Conservation (phyloP, 2,797 vertebrate genomes). For the Typhlichthys subterraneus region DNA sequence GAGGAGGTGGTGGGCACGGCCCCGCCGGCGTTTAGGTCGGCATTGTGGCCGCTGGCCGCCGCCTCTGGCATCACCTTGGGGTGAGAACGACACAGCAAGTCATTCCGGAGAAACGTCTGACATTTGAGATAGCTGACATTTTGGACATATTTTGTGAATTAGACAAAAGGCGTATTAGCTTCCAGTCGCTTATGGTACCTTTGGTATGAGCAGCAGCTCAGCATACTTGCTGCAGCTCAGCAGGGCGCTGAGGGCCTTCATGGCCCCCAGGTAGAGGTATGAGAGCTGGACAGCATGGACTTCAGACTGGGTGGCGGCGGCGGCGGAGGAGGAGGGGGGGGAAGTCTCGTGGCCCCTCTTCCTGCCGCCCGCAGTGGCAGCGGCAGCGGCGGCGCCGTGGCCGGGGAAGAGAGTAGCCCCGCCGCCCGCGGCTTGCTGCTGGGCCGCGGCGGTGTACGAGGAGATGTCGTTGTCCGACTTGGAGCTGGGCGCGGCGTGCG, state of each 20-base stretch:
- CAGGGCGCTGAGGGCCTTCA: conserved; percentile 94
- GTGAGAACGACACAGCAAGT: conserved; percentile 2
- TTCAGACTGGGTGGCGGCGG: conserved; percentile 79
- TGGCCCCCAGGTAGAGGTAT: conserved; percentile 94
- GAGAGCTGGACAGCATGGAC: conserved; percentile 93
- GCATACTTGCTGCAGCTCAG: conserved; percentile 98
- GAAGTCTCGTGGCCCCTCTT: conserved; percentile 84
- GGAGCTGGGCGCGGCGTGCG: conserved; percentile 73
- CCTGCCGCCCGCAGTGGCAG: conserved; percentile 77
- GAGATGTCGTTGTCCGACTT: conserved; percentile 86
- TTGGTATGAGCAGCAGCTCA: conserved; percentile 94
- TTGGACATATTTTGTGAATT: background rate
- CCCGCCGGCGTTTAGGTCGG: conserved; percentile 74
- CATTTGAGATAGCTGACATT: background rate
- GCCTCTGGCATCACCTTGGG: conserved; percentile 59
- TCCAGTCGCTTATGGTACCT: conserved; percentile 67
- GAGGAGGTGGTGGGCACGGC: conserved; percentile 75
- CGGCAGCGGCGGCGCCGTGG: conserved; percentile 60
- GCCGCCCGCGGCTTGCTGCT: conserved; percentile 60
- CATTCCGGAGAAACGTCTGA: too few relatives aligned
- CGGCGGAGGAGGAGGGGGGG: conserved; percentile 23
- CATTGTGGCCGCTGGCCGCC: conserved; percentile 90
- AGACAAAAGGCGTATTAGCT: too few relatives aligned
- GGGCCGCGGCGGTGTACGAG: conserved; percentile 71
- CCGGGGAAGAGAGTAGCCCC: conserved; percentile 62